Evolutionary conservation across 2,888 invertebrate genomes (phyloP).

Genomic region (Automeris io): DNA sequence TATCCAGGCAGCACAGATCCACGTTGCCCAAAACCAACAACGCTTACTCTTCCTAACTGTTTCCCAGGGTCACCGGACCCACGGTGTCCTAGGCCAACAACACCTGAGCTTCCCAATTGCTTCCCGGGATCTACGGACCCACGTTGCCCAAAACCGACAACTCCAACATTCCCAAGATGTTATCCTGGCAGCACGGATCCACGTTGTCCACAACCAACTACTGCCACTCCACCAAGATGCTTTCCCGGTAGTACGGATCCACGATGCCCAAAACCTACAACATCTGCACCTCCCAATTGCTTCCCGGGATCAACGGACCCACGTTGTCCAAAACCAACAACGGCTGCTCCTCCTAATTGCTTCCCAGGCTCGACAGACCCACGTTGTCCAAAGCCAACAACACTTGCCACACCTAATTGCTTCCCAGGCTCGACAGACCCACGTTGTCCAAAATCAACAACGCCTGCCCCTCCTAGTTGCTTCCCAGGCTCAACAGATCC

Average conservation of each 20-base stretch:
- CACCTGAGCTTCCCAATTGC: slow-evolving; percentile 30
- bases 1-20: slow-evolving; percentile 51
- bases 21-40: slow-evolving; percentile 28
- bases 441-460: slow-evolving; percentile 30
- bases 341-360: slow-evolving; percentile 26
- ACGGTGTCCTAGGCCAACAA: slow-evolving; percentile 25
- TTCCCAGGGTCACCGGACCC: slow-evolving; percentile 20
- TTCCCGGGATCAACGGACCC: slow-evolving; percentile 35
- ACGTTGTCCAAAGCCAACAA: slow-evolving; percentile 36
- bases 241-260: slow-evolving; percentile 33
- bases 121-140: slow-evolving; percentile 36
- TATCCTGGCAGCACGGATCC: slow-evolving; percentile 18
- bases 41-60: slow-evolving; percentile 13
- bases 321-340: slow-evolving; percentile 28
- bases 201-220: slow-evolving; percentile 23
- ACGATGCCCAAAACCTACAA: slow-evolving; percentile 24
- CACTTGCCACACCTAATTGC: slow-evolving; percentile 20
- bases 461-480: slow-evolving; percentile 18
- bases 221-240: slow-evolving; percentile 23
- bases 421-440: slow-evolving; percentile 19
- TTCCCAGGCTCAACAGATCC: slow-evolving; percentile 26
- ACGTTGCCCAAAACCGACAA: slow-evolving; percentile 16
- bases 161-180: slow-evolving; percentile 19
- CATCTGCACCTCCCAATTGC: slow-evolving; percentile 23
- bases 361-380: slow-evolving; percentile 42